Base-by-base conservation (phyloP, 1,140 invertebrate species). In the Sinonovacula constricta region DNA sequence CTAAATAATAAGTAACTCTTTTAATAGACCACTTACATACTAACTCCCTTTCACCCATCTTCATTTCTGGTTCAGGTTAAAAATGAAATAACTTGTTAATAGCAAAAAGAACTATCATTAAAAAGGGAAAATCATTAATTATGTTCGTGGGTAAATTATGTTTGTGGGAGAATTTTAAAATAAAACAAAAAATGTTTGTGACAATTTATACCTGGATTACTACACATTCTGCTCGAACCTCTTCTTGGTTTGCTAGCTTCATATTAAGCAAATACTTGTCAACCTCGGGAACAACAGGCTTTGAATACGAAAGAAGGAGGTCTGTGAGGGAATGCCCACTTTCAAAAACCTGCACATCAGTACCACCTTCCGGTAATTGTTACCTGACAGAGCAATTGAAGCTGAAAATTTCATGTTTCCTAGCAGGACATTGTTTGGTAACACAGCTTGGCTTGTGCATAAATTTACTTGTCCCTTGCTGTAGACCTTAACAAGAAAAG, bases 201-300 rank as follows among this genome's bases (percentile, higher is more conserved):
- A n/a, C n/a, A n/a, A n/a, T n/a, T n/a, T n/a, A n/a, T 12, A 67
- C 65, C 49, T 26, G 65, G 14, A 67, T 31, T 15, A 67, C 36
- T 7, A 67, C 22, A 2, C n/a, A 5, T 30, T 2, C 18, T 2
- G 65, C 39, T 28, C 65, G 24, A 14, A 24, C 24, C 24, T 67
- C 65, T n/a, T 67, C 65, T 3, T 24, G 65, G 14, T 39, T 15
- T 30, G 24, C 18, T 67, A 31, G 24, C 33, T 53, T 67, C 26
- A 67, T 31, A 15, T 10, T 53, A 4, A n/a, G 14, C 65, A 39
- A 67, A 28, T 53, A 67, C 26, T 30, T 67, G 24, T 30, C 24
- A 1, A 67, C 65, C 3, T 7, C 39, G 4, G 65, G 65, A 10
- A 67, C 45, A n/a, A 67, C 4, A 39, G 12, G 10, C 15, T 10